Base-by-base conservation (phyloP, 2,888 invertebrate genomes). In the Auanema sp. region DNA sequence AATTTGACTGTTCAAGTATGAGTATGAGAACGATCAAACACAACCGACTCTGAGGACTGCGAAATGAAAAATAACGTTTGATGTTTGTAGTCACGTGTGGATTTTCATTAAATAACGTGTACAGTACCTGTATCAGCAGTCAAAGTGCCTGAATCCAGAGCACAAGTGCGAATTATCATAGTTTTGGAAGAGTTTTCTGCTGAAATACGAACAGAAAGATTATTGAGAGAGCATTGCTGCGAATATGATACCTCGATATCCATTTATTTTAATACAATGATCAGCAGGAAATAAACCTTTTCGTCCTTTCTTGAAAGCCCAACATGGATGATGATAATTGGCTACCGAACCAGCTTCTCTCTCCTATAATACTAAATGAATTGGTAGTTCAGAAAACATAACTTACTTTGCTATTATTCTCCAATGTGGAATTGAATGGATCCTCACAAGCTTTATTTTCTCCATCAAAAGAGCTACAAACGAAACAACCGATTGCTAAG, bases 261-360 rank as follows among this genome's bases (percentile, higher is more conserved):
- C 96, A 66, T 91, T 90, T 70, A 97, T 90, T 87, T 97, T 97
- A 80, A 97, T 91, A 84, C 97, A 97, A 52, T 94, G 91, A 0
- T 96, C 95, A 18, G 95, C 96, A 0, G 96, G 97, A 86, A 95
- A 97, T 11, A 93, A 86, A 0, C 96, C 97, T 81, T 92, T 90
- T 41, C 96, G 87, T 0, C 91, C 92, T 85, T 94, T 95, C 73
- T 94, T 88, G 0, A 93, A 93, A 0, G 94, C 94, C 90, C 92
- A 91, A 85, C 97, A 97, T 2, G 93, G 93, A 2, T 91, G 89
- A 86, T 93, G 91, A 77, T 92, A 87, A 85, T 74, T 71, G 65
- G 70, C 67, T 24, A 73, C 64, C 54, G 67, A 42, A 41, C 68
- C 65, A 10, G 67, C 61, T 25, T 70, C 70, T 16, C 70, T 64